Evolutionary conservation across 1,140 invertebrate species (phyloP).

Genomic region (Conopomorpha cramerella): DNA sequence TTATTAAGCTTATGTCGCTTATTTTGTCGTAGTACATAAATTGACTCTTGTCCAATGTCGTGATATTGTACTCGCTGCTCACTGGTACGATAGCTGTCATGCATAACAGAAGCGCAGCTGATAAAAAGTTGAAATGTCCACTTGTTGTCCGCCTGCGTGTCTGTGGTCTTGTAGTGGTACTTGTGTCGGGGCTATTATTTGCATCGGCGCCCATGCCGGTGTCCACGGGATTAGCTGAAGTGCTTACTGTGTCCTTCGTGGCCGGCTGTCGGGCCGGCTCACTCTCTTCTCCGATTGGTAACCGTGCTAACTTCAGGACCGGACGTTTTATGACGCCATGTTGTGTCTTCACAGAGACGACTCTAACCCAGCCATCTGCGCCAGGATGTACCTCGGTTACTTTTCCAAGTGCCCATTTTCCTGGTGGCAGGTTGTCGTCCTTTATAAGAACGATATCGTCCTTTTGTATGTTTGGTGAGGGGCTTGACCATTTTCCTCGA

Average conservation of each 20-base stretch:
- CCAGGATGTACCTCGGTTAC: constrained; percentile 17
- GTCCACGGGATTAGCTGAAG: no score
- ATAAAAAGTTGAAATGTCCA: constrained; percentile 2
- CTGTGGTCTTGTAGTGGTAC: no score
- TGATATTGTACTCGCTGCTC: constrained; percentile 7
- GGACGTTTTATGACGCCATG: constrained; percentile 3
- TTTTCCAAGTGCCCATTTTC: constrained; percentile 15
- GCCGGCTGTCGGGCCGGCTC: no score
- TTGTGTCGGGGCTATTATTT: no score
- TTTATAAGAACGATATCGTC: constrained; percentile 13
- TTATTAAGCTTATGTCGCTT: constrained; percentile 10
- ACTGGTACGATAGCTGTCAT: constrained; percentile 3
- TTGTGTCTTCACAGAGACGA: constrained; percentile 15
- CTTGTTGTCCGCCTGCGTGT: neutral
- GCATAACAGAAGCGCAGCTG: constrained; percentile 10
- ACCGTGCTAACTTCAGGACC: neutral
- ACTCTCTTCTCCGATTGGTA: neutral
- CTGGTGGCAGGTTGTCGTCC: constrained; percentile 10
- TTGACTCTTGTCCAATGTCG: constrained; percentile 5
- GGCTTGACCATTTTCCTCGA: constrained; percentile 5
- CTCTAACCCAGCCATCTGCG: constrained; percentile 18
- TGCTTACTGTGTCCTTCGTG: no score
- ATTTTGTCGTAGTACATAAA: constrained; percentile 12
- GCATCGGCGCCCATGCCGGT: no score
- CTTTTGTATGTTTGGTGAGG: constrained; percentile 4